A percentile compares a stretch with the other conserved stretches of the same genome.
Conservation (phyloP, 2,888 invertebrate genomes). For the Laothoe populi region DNA sequence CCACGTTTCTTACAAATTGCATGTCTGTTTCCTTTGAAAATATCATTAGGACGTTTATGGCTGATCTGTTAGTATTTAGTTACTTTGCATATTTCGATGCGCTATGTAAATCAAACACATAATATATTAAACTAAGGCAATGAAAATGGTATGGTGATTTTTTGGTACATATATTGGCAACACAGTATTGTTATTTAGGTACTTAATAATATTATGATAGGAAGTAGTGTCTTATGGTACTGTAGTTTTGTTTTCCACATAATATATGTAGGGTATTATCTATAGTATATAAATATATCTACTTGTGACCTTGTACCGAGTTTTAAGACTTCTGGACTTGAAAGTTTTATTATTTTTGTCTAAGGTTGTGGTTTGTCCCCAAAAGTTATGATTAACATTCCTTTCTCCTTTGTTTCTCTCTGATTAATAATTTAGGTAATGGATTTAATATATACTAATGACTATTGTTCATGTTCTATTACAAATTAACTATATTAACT, state of each 20-base stretch:
- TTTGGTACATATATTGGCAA: neutral
- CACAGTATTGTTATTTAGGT: too few species aligned
- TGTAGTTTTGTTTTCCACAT: neutral
- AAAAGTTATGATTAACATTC: conserved; percentile 4
- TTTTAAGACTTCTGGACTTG: neutral
- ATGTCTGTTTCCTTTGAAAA: conserved; percentile 66
- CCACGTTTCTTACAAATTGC: conserved; percentile 45
- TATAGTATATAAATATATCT: neutral
- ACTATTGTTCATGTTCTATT: neutral
- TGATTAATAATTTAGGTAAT: conserved; percentile 19
- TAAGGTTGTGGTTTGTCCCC: conserved; percentile 17
- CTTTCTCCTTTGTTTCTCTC: conserved; percentile 1
- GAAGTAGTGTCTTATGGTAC: neutral
- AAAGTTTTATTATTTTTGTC: neutral
- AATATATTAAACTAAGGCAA: conserved; percentile 42
- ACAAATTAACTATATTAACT: conserved; percentile 18
- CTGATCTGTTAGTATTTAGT: conserved; percentile 64
- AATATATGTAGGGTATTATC: neutral
- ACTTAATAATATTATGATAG: neutral
- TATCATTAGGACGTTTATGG: conserved; percentile 59
- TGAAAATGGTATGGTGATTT: conserved; percentile 5
- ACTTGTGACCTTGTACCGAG: neutral
- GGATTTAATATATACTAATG: conserved; percentile 23
- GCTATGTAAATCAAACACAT: conserved; percentile 32
- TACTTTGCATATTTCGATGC: conserved; percentile 45